Conservation (phyloP, 2,888 invertebrate species). For the Clistopyga incitator region DNA sequence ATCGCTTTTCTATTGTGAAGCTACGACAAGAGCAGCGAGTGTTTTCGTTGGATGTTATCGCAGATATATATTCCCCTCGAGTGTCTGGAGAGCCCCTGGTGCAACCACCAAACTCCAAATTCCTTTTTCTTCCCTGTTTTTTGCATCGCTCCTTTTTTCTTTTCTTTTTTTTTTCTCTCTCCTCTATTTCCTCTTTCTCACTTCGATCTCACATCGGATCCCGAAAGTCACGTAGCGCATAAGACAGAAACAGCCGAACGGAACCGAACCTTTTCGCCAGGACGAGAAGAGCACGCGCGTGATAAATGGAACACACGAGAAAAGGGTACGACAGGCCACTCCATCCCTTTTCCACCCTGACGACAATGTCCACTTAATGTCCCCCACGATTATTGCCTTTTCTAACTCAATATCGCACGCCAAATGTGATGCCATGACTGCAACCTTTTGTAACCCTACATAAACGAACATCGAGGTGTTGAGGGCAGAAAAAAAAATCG, state of each 20-base stretch:
- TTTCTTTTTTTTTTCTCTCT: neutral
- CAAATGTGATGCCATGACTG: neutral
- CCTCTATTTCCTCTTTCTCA: slow-evolving; percentile 26
- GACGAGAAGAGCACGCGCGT: slow-evolving; percentile 32
- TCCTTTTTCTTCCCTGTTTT: slow-evolving; percentile 31
- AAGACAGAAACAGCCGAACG: slow-evolving; percentile 37
- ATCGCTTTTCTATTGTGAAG: neutral
- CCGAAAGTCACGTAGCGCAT: slow-evolving; percentile 59
- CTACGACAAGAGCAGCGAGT: slow-evolving; percentile 8
- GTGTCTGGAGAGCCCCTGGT: slow-evolving; percentile 25
- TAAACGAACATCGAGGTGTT: neutral
- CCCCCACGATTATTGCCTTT: slow-evolving; percentile 18
- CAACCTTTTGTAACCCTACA: neutral
- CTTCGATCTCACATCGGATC: slow-evolving; percentile 28
- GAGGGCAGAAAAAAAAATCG: no score
- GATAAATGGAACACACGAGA: slow-evolving; percentile 37
- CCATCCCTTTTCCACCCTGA: slow-evolving; percentile 9
- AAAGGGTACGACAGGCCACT: slow-evolving; percentile 41
- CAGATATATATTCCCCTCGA: slow-evolving; percentile 1
- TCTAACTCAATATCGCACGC: slow-evolving; percentile 1
- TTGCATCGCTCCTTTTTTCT: slow-evolving; percentile 7
- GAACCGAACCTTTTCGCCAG: slow-evolving; percentile 12
- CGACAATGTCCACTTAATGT: slow-evolving; percentile 14
- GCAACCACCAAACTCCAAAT: slow-evolving; percentile 43
- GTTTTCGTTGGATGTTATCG: slow-evolving; percentile 38